A percentile compares a stretch with the other conserved stretches of the same genome.
phyloP scores from a whole-genome alignment of 2,888 invertebrate genomes.

The Campoplex nolae region DNA sequence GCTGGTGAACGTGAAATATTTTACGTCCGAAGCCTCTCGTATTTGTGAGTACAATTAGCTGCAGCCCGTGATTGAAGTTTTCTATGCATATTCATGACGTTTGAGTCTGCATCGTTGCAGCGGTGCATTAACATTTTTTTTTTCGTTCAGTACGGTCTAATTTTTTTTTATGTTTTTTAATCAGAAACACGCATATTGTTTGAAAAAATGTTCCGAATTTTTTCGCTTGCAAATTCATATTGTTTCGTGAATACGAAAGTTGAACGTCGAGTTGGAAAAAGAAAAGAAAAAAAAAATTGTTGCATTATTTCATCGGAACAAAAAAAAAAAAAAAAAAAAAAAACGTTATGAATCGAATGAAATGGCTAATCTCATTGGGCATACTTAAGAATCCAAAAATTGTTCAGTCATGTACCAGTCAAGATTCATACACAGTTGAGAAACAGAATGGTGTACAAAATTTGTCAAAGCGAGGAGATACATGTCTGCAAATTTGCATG shows the following conservation, averaged over 20 bases:
- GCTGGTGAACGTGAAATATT: slow-evolving; percentile 71
- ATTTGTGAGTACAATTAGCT: slow-evolving; percentile 55
- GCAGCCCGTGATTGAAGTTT: slow-evolving; percentile 6
- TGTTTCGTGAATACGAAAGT: not conserved
- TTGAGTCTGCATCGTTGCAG: no score
- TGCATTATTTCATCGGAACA: no score
- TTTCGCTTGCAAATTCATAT: not conserved
- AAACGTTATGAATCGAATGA: no score
- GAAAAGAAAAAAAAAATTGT: no score
- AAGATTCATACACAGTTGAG: not conserved
- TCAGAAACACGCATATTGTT: no score
- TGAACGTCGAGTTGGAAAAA: not conserved
- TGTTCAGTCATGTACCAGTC: not conserved
- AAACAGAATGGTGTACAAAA: not conserved
- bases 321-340: no score
- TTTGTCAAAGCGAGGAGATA: not conserved
- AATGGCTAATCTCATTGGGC: no score
- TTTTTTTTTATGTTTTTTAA: no score
- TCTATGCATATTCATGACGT: slow-evolving; percentile 2
- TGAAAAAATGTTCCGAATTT: not conserved
- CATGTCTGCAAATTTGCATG: not conserved
- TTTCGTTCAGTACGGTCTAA: no score
- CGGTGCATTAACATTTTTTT: no score
- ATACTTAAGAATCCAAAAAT: not conserved
- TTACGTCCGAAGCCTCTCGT: slow-evolving; percentile 70